Conservation (phyloP, 2,797 vertebrate genomes). For the Fistularia tabacaria region DNA sequence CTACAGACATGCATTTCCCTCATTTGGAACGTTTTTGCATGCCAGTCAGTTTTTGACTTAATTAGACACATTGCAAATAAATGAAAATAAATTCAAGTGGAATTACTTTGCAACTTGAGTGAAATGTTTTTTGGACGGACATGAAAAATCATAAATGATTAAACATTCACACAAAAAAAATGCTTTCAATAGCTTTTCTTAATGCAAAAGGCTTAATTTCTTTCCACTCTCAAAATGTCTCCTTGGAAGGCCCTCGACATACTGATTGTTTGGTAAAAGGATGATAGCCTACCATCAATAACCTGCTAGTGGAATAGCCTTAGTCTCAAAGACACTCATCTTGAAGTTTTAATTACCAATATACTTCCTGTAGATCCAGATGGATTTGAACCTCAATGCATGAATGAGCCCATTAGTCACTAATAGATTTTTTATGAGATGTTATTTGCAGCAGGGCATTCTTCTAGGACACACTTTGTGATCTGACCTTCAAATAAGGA, state of each 20-base stretch:
- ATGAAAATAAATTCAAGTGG: too few species aligned
- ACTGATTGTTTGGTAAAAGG: constrained; percentile 17
- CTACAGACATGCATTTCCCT: too few species aligned
- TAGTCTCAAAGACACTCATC: constrained; percentile 9
- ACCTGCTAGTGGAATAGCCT: background rate
- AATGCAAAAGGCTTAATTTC: too few species aligned
- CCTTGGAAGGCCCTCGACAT: constrained; percentile 1
- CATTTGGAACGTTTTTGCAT: too few species aligned
- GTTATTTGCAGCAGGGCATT: constrained; percentile 29
- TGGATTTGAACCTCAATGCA: constrained; percentile 26
- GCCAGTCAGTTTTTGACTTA: too few species aligned
- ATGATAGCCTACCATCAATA: constrained; percentile 2
- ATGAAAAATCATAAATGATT: too few species aligned
- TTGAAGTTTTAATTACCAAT: constrained; percentile 48
- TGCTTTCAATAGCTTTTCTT: too few species aligned
- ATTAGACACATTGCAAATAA: too few species aligned
- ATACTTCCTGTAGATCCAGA: constrained; percentile 25
- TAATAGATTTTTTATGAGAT: constrained; percentile 41
- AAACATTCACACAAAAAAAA: too few species aligned
- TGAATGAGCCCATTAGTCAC: constrained; percentile 38
- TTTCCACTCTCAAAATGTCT: too few species aligned
- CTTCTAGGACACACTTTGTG: constrained; percentile 6
- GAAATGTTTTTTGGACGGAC: too few species aligned
- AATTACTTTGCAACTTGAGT: too few species aligned
- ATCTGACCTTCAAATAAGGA: constrained; percentile 32